Percentiles rank a stretch among this genome's conserved stretches.
Evolutionary conservation across 2,113 vertebrate genomes (phyloP).

Genomic region (Propithecus coquereli): DNA sequence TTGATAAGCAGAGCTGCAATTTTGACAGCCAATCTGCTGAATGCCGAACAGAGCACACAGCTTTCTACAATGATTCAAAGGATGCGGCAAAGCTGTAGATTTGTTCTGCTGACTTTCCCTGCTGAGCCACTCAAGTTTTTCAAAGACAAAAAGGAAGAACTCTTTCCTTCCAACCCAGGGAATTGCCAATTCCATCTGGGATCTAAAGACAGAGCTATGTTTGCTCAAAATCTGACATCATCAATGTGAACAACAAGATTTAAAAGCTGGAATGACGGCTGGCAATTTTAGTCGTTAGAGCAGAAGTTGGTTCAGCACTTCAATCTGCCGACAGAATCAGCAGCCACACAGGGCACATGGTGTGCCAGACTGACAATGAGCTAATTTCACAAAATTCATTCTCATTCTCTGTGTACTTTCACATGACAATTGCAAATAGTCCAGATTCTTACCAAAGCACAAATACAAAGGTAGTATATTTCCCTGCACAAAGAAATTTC

Average conservation of each 20-base stretch:
- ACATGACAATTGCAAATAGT: constrained; percentile 38
- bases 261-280: constrained; percentile 59
- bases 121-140: constrained; percentile 54
- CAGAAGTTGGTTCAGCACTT: constrained; percentile 65
- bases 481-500: constrained; percentile 50
- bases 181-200: constrained; percentile 52
- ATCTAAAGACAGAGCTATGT: constrained; percentile 59
- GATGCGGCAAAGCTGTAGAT: constrained; percentile 54
- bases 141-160: constrained; percentile 63
- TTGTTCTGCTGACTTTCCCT: constrained; percentile 59
- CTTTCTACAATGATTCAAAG: constrained; percentile 56
- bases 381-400: constrained; percentile 67
- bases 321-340: constrained; percentile 60
- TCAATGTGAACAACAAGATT: constrained; percentile 56
- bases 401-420: constrained; percentile 41
- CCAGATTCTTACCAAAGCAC: constrained; percentile 41
- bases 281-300: constrained; percentile 55
- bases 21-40: constrained; percentile 61
- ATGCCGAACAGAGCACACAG: constrained; percentile 30
- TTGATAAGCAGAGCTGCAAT: constrained; percentile 52
- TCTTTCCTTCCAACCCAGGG: constrained; percentile 38
- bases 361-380: constrained; percentile 52
- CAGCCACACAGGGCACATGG: constrained; percentile 52
- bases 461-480: neutral
- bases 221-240: constrained; percentile 65